phyloP scores from a whole-genome alignment of 2,797 vertebrate genomes.

The Oreochromis mossambicus region DNA sequence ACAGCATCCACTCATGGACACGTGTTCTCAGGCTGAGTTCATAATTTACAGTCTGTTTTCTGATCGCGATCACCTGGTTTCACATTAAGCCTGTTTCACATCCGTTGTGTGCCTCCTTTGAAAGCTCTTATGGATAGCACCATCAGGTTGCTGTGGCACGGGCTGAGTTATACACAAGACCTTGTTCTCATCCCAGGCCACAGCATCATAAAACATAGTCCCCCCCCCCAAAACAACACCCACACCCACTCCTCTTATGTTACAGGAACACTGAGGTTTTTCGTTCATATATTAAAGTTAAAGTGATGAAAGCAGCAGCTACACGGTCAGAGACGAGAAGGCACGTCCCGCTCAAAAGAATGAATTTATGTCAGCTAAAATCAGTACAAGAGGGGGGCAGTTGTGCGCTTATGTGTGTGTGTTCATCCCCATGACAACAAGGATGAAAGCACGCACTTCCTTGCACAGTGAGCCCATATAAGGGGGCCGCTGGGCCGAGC shows the following conservation, averaged over 20 bases:
- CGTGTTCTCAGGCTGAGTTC: background rate
- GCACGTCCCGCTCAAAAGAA: slow-evolving; percentile 45
- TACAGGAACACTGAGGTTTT: slow-evolving; percentile 48
- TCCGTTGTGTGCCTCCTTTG: slow-evolving; percentile 45
- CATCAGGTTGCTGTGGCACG: slow-evolving; percentile 46
- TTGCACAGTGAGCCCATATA: slow-evolving; percentile 56
- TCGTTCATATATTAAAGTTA: slow-evolving; percentile 66
- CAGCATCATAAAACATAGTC: slow-evolving; percentile 47
- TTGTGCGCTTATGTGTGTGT: slow-evolving; percentile 28
- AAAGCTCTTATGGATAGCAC: slow-evolving; percentile 47
- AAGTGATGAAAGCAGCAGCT: slow-evolving; percentile 63
- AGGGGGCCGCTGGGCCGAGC: slow-evolving; percentile 50
- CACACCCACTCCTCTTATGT: slow-evolving; percentile 4
- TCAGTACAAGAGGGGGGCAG: slow-evolving; percentile 26
- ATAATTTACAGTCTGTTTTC: background rate
- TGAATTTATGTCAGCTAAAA: slow-evolving; percentile 62
- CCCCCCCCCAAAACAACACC: background rate
- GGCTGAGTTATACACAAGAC: slow-evolving; percentile 58
- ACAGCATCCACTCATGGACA: rapidly evolving
- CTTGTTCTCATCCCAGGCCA: slow-evolving; percentile 51
- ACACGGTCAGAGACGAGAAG: slow-evolving; percentile 35
- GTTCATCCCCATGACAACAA: slow-evolving; percentile 75
- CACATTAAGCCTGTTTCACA: slow-evolving; percentile 48
- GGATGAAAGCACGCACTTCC: slow-evolving; percentile 70
- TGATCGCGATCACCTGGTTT: slow-evolving; percentile 16